A percentile compares a stretch with the other conserved stretches of the same genome.
phyloP scores from a whole-genome alignment of 2,888 invertebrate species.

The Schizaphis graminum region DNA sequence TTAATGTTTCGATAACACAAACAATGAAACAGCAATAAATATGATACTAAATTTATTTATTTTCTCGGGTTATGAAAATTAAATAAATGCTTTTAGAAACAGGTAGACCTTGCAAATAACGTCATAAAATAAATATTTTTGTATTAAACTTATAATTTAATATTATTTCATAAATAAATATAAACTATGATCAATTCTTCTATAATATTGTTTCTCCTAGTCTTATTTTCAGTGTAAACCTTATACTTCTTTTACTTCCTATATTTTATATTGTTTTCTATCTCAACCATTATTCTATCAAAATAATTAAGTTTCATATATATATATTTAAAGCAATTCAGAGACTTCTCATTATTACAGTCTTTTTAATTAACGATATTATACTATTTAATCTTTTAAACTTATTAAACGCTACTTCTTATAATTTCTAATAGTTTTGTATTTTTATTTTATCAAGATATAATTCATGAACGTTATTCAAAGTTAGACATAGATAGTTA shows the following conservation, averaged over 20 bases:
- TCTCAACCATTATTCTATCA: neutral
- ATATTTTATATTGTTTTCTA: neutral
- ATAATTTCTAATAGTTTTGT: neutral
- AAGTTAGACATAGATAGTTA: neutral
- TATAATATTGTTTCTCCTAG: neutral
- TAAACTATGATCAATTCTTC: neutral
- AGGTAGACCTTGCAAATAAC: fast-evolving
- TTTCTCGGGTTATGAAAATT: neutral
- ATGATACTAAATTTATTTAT: neutral
- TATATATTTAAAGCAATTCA: neutral
- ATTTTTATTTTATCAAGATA: neutral
- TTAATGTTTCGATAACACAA: neutral
- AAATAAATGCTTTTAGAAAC: neutral
- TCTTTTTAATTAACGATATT: neutral
- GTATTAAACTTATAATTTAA: neutral
- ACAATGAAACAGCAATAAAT: neutral
- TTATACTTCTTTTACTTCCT: neutral
- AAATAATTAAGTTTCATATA: neutral
- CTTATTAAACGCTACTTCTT: neutral
- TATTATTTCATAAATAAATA: neutral
- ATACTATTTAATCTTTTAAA: neutral
- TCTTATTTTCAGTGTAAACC: neutral
- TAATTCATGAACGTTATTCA: neutral
- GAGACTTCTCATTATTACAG: neutral
- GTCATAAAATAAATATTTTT: neutral